A percentile compares a stretch with the other conserved stretches of the same genome.
Conservation (phyloP, 2,113 vertebrate genomes). For the Coptodon rendalli region DNA sequence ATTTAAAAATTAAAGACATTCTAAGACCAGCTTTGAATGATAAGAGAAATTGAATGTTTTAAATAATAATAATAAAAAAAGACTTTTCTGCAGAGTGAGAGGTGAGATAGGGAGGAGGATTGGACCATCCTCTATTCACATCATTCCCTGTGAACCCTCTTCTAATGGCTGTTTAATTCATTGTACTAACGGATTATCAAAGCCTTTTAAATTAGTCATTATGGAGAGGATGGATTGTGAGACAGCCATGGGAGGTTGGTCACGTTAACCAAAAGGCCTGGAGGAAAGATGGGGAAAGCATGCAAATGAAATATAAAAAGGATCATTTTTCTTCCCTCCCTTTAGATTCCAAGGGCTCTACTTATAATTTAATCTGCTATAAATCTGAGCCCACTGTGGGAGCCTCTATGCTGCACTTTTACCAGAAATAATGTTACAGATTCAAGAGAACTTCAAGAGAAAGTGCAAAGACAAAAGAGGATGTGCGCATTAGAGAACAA, state of each 20-base stretch:
- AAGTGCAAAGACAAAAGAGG: conserved; percentile 12
- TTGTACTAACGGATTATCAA: conserved; percentile 57
- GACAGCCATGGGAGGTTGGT: conserved; percentile 40
- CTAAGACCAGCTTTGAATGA: background rate
- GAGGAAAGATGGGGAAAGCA: conserved; percentile 36
- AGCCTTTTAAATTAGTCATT: conserved; percentile 67
- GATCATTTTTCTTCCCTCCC: conserved; percentile 19
- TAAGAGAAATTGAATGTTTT: background rate
- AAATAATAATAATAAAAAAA: background rate
- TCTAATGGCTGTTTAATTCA: conserved; percentile 63
- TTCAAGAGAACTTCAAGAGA: conserved; percentile 29
- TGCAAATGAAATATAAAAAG: conserved; percentile 58
- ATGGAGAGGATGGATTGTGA: conserved; percentile 46
- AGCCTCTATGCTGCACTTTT: conserved; percentile 24
- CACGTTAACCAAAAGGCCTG: conserved; percentile 32
- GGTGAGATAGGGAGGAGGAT: background rate
- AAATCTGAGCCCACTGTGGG: conserved; percentile 21
- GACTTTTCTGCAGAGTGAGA: background rate
- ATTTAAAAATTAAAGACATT: background rate
- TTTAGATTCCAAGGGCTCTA: conserved; percentile 18
- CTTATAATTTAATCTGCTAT: conserved; percentile 51
- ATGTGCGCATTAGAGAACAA: conserved; percentile 24
- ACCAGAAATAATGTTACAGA: conserved; percentile 55
- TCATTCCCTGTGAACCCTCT: conserved; percentile 19
- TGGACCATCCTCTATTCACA: background rate